Conservation (phyloP, 2,797 vertebrate genomes). For the Neopelma chrysocephalum region DNA sequence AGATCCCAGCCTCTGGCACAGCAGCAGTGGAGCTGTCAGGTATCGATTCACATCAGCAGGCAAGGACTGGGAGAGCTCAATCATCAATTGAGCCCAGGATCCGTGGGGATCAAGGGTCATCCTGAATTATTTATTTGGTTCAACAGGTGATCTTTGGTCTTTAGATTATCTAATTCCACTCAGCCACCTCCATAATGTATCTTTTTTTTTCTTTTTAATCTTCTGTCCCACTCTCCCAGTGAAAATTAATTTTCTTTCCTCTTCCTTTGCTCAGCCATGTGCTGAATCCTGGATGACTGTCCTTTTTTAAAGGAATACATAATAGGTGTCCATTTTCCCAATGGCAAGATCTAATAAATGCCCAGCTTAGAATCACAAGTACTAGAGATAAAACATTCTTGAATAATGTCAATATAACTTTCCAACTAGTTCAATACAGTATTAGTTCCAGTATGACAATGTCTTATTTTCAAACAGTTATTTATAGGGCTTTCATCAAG, state of each 20-base stretch:
- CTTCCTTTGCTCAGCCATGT: not conserved
- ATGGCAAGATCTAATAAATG: not conserved
- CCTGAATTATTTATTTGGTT: constrained; percentile 33
- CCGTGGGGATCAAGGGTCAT: not conserved
- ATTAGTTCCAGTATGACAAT: not conserved
- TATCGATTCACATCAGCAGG: not conserved
- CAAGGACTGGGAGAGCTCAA: not conserved
- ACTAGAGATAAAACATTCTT: constrained; percentile 20
- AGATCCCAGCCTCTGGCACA: not conserved
- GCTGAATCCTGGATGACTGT: not conserved
- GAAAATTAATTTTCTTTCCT: constrained; percentile 24
- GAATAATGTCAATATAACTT: not conserved
- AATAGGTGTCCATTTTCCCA: constrained; percentile 19
- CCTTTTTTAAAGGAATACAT: not conserved
- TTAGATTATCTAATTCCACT: not conserved
- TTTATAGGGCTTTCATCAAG: constrained; percentile 17
- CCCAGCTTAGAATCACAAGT: constrained; percentile 32
- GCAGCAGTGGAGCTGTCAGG: not conserved
- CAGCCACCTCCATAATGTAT: not conserved
- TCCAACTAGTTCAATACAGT: not conserved
- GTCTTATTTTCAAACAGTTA: constrained; percentile 15
- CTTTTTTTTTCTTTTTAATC: not conserved
- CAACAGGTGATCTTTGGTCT: not conserved
- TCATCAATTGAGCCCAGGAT: not conserved
- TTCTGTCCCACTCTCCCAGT: not conserved